phyloP scores from a whole-genome alignment of 1,140 invertebrate genomes.

The Ceratina japonica region DNA sequence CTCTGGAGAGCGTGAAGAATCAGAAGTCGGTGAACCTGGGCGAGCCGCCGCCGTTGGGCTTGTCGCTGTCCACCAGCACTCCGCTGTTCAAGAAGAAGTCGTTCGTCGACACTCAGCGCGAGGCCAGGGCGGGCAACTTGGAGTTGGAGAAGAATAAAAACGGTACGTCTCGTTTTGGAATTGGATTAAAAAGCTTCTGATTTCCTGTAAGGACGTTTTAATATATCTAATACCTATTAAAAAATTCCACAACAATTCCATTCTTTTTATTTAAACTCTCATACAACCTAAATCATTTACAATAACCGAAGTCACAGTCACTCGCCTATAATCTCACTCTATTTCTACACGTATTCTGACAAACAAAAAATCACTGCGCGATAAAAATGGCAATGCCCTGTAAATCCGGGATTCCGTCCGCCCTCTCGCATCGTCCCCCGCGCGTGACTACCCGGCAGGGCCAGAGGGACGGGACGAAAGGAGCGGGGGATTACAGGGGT shows the following conservation, averaged over 20 bases:
- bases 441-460: not conserved
- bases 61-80: slow-evolving; percentile 79
- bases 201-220: not conserved
- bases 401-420: too few species aligned
- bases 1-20: slow-evolving; percentile 74
- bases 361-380: too few species aligned
- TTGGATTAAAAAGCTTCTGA: slow-evolving; percentile 1
- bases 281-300: too few species aligned
- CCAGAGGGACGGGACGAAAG: not conserved
- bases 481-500: slow-evolving; percentile 20
- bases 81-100: slow-evolving; percentile 81
- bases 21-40: slow-evolving; percentile 66
- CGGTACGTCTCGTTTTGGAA: slow-evolving; percentile 60
- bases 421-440: not conserved
- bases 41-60: slow-evolving; percentile 70
- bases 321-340: too few species aligned
- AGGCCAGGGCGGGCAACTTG: slow-evolving; percentile 60
- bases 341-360: too few species aligned
- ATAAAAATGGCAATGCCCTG: too few species aligned
- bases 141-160: slow-evolving; percentile 74
- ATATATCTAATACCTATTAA: too few species aligned
- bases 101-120: slow-evolving; percentile 74
- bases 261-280: too few species aligned
- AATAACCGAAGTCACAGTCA: too few species aligned
- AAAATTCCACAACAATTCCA: too few species aligned